Evolutionary conservation across 2,888 invertebrate genomes (phyloP).

Genomic region (Tridacna gigas): DNA sequence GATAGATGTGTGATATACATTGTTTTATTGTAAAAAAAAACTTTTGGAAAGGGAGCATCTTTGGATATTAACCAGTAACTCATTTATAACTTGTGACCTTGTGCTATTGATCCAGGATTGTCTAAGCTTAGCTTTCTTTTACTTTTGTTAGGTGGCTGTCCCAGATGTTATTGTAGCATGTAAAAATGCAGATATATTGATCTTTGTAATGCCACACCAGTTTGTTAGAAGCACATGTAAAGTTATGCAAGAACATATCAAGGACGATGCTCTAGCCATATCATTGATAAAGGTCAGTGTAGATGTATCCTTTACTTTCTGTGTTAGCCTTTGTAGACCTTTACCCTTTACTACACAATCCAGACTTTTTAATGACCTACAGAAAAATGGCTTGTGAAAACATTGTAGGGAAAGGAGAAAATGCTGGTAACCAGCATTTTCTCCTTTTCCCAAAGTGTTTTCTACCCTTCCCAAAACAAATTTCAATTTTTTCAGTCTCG

Average conservation of each 20-base stretch:
- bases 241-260: conserved; percentile 94
- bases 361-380: too few species aligned
- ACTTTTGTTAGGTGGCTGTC: conserved; percentile 93
- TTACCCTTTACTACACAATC: too few species aligned
- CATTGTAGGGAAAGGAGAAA: too few species aligned
- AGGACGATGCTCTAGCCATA: conserved; percentile 94
- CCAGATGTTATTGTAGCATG: conserved; percentile 96
- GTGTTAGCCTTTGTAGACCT: too few species aligned
- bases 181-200: conserved; percentile 95
- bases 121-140: neutral
- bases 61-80: neutral
- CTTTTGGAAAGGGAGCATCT: neutral
- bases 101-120: neutral
- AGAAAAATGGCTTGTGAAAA: too few species aligned
- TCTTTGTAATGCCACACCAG: conserved; percentile 99
- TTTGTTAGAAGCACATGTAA: conserved; percentile 95
- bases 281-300: conserved; percentile 95
- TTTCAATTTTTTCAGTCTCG: too few species aligned
- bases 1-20: too few species aligned
- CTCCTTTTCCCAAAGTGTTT: too few species aligned
- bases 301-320: neutral
- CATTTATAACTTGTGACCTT: neutral
- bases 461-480: too few species aligned
- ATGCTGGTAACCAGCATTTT: too few species aligned
- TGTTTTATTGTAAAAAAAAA: too few species aligned